Evolutionary conservation across 2,888 invertebrate genomes (phyloP).

Genomic region (Blastobasis lacticolella): DNA sequence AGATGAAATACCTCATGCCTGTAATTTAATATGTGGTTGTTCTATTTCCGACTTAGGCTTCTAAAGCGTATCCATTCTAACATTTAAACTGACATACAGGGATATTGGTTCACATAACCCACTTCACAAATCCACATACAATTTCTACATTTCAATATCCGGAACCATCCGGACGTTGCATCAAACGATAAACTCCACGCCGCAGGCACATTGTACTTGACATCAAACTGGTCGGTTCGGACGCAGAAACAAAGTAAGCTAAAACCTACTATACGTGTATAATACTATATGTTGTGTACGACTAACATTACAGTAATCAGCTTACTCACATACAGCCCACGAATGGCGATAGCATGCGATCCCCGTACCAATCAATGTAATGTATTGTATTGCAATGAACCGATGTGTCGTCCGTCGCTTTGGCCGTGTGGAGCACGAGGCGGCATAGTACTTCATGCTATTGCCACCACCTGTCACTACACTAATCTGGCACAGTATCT

Average conservation of each 20-base stretch:
- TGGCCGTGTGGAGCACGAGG: constrained; percentile 18
- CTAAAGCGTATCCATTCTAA: too few relatives aligned
- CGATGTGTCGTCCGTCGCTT: constrained; percentile 34
- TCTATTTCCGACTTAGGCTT: too few relatives aligned
- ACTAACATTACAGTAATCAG: constrained; percentile 54
- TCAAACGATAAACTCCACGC: constrained; percentile 1
- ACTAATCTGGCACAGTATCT: constrained; percentile 49
- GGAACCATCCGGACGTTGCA: background rate
- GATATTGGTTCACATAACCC: too few relatives aligned
- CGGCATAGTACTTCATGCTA: constrained; percentile 30
- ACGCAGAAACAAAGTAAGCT: constrained; percentile 47
- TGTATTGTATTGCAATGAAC: constrained; percentile 4
- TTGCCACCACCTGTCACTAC: constrained; percentile 43
- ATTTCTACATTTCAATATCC: constrained; percentile 1
- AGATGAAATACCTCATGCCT: too few relatives aligned
- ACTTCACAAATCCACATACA: background rate
- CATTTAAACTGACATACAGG: too few relatives aligned
- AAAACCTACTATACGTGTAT: constrained; percentile 29
- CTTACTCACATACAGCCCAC: constrained; percentile 57
- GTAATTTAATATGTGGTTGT: too few relatives aligned
- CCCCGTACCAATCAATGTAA: constrained; percentile 16
- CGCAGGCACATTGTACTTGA: constrained; percentile 2
- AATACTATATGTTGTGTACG: constrained; percentile 39
- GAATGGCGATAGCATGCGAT: constrained; percentile 50
- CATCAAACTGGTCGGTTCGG: constrained; percentile 24